phyloP scores from a whole-genome alignment of 2,113 vertebrate genomes.

The Cyprinodon tularosa region DNA sequence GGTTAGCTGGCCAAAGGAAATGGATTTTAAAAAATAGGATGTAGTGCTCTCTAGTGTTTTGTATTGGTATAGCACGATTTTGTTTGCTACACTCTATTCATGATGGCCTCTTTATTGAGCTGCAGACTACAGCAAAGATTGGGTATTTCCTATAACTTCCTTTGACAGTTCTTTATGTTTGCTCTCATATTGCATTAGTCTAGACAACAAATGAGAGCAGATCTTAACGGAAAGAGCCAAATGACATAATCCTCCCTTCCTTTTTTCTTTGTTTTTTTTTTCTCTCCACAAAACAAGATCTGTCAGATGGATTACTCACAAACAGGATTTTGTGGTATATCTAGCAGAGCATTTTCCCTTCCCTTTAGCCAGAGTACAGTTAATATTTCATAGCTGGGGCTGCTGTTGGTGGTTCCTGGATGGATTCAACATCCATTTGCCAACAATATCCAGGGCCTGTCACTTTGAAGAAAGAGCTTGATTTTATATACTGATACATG shows the following conservation, averaged over 20 bases:
- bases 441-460: slow-evolving; percentile 77
- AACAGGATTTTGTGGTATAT: slow-evolving; percentile 77
- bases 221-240: slow-evolving; percentile 71
- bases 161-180: slow-evolving; percentile 78
- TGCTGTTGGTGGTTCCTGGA: slow-evolving; percentile 70
- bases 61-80: slow-evolving; percentile 13
- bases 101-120: slow-evolving; percentile 33
- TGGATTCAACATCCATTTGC: slow-evolving; percentile 77
- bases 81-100: slow-evolving; percentile 9
- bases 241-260: slow-evolving; percentile 54
- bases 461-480: slow-evolving; percentile 74
- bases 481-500: slow-evolving; percentile 82
- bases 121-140: slow-evolving; percentile 51
- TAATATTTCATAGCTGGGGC: slow-evolving; percentile 73
- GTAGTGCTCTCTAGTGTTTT: slow-evolving; percentile 71
- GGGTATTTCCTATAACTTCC: slow-evolving; percentile 69
- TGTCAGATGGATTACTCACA: slow-evolving; percentile 76
- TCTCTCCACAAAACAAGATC: slow-evolving; percentile 49
- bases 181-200: slow-evolving; percentile 64
- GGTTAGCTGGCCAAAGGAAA: not conserved
- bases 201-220: slow-evolving; percentile 56
- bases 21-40: not conserved
- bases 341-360: slow-evolving; percentile 76
- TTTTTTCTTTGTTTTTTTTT: slow-evolving; percentile 41
- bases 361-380: slow-evolving; percentile 73